These are phyloP conservation scores for Triplophysa dalaica DNA, from an alignment of 2,113 vertebrate genomes.

Conservation along the genomic window DNA sequence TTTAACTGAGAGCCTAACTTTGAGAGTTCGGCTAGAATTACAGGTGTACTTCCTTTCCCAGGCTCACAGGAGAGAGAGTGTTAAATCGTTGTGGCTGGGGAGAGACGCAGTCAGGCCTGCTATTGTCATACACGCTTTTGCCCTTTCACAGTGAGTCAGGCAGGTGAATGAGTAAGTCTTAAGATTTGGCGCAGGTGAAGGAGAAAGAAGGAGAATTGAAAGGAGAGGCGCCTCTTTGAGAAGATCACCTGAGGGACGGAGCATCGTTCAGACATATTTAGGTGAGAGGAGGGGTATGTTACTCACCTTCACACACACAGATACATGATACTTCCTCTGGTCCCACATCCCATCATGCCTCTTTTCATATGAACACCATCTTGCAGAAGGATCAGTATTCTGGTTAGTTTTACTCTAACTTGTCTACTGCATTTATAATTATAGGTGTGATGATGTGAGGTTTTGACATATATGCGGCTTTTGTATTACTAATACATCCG, in stretches of 20 bases:
- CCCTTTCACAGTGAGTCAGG: conserved; percentile 21
- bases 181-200: conserved; percentile 38
- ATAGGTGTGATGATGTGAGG: no score
- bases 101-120: conserved; percentile 47
- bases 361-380: conserved; percentile 39
- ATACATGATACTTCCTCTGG: conserved; percentile 48
- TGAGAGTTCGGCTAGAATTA: conserved; percentile 54
- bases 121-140: conserved; percentile 49
- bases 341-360: conserved; percentile 38
- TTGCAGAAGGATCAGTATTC: conserved; percentile 36
- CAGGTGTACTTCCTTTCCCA: conserved; percentile 62
- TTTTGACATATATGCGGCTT: no score
- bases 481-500: no score
- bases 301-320: conserved; percentile 37
- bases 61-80: conserved; percentile 47
- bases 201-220: conserved; percentile 53
- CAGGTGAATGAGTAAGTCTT: conserved; percentile 54
- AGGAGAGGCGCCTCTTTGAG: conserved; percentile 56
- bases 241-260: conserved; percentile 19
- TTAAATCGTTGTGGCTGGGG: conserved; percentile 50
- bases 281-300: conserved; percentile 50
- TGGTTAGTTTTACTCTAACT: conserved; percentile 24
- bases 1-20: conserved; percentile 48
- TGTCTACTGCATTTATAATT: neutral
- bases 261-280: conserved; percentile 29